A percentile compares a stretch with the other conserved stretches of the same genome.
These are phyloP conservation scores for Coccyzus lansbergi DNA, from an alignment of 2,797 vertebrate species.

Conservation along the genomic window DNA sequence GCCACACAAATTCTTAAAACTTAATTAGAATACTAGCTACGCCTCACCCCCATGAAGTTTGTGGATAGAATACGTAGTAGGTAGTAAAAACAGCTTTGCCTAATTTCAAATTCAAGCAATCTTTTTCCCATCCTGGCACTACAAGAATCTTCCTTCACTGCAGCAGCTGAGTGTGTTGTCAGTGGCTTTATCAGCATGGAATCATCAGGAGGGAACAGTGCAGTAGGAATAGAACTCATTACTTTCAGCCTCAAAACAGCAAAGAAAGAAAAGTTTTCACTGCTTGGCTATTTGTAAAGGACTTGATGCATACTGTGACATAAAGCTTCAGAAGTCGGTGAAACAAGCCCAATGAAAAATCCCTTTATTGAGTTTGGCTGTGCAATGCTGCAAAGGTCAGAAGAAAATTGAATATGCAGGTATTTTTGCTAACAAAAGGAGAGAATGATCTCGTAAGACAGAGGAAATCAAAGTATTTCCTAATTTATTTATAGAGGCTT, in stretches of 20 bases:
- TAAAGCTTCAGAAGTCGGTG: neutral
- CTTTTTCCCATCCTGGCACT: neutral
- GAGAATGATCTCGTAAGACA: neutral
- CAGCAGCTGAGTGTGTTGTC: neutral
- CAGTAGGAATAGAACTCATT: neutral
- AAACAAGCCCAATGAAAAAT: conserved; percentile 20
- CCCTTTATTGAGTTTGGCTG: neutral
- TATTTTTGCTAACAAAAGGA: neutral
- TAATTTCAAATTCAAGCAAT: neutral
- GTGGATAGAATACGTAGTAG: fast-evolving
- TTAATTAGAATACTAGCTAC: neutral
- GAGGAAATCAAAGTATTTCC: neutral
- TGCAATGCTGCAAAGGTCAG: neutral
- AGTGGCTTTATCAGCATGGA: neutral
- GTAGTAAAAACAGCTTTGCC: neutral
- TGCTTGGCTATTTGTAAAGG: neutral
- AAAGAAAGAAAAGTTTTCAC: neutral
- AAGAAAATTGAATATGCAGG: conserved; percentile 26
- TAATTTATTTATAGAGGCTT: neutral
- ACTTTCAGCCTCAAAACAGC: neutral
- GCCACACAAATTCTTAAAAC: neutral
- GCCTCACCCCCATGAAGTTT: neutral
- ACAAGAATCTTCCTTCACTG: neutral
- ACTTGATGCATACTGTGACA: neutral
- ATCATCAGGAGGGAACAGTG: neutral